Evolutionary conservation across 2,888 invertebrate species (phyloP).

Genomic region (Microctonus hyperodae): DNA sequence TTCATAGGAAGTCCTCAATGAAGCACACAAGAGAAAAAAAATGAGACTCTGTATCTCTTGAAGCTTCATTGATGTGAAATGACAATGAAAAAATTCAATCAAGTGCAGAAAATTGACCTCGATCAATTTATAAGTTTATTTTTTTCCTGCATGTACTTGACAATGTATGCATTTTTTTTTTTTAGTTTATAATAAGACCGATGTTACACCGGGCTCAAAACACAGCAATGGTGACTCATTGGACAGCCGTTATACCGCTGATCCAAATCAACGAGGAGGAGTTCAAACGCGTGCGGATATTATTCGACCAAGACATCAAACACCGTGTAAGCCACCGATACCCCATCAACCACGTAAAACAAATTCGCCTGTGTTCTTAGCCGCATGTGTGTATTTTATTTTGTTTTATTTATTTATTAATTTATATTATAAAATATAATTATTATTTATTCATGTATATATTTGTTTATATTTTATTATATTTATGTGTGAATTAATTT

Average conservation of each 20-base stretch:
- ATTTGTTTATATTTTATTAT: too few relatives aligned
- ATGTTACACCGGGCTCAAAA: conserved; percentile 56
- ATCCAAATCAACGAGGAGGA: conserved; percentile 75
- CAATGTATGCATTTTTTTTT: not conserved
- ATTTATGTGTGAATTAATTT: too few relatives aligned
- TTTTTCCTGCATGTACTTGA: conserved; percentile 9
- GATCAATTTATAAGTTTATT: conserved; percentile 3
- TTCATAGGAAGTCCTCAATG: not conserved
- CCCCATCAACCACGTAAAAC: conserved; percentile 58
- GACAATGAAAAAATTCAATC: not conserved
- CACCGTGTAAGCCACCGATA: conserved; percentile 68
- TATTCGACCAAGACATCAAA: conserved; percentile 73
- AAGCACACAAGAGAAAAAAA: conserved; percentile 1
- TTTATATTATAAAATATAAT: conserved; percentile 15
- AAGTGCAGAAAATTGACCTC: not conserved
- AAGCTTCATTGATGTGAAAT: not conserved
- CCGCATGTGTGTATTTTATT: conserved; percentile 59
- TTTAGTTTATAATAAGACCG: conserved; percentile 62
- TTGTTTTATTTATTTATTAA: conserved; percentile 54
- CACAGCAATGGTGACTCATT: conserved; percentile 64
- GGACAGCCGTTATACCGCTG: conserved; percentile 76
- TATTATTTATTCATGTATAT: conserved; percentile 3
- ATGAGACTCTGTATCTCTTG: not conserved
- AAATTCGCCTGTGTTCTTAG: conserved; percentile 57
- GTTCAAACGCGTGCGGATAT: conserved; percentile 76